These are phyloP conservation scores for Chymomyza amoena DNA, from an alignment of 2,888 invertebrate species.

Conservation along the genomic window DNA sequence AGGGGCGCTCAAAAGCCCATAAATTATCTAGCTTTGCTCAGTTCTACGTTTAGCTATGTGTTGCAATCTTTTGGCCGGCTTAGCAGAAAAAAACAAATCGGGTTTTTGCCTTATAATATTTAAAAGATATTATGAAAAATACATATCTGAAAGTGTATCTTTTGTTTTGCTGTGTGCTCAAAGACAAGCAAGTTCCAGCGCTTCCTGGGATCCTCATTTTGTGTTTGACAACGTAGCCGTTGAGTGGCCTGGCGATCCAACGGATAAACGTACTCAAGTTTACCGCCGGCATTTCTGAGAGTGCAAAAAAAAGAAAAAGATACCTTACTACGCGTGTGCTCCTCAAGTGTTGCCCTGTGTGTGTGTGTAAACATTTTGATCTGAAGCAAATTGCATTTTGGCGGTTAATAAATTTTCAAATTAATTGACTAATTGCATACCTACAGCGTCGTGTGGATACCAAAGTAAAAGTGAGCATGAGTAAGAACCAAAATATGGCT, in stretches of 20 bases:
- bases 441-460: slow-evolving; percentile 56
- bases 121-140: neutral
- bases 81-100: neutral
- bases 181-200: neutral
- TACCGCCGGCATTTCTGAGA: slow-evolving; percentile 74
- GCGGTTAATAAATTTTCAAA: slow-evolving; percentile 75
- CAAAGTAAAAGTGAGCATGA: neutral
- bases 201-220: slow-evolving; percentile 25
- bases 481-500: neutral
- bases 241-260: slow-evolving; percentile 16
- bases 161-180: neutral
- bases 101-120: neutral
- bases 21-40: slow-evolving; percentile 47
- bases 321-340: neutral
- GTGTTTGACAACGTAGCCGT: slow-evolving; percentile 31
- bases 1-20: slow-evolving; percentile 40
- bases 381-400: slow-evolving; percentile 70
- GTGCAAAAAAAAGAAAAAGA: slow-evolving; percentile 20
- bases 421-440: slow-evolving; percentile 76
- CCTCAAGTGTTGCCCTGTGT: slow-evolving; percentile 2
- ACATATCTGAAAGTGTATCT: slow-evolving; percentile 27
- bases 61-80: neutral
- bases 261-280: slow-evolving; percentile 37
- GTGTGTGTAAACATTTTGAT: slow-evolving; percentile 50
- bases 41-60: neutral